Evolutionary conservation across 2,888 invertebrate genomes (phyloP).

Genomic region (Ophion obscuratus): DNA sequence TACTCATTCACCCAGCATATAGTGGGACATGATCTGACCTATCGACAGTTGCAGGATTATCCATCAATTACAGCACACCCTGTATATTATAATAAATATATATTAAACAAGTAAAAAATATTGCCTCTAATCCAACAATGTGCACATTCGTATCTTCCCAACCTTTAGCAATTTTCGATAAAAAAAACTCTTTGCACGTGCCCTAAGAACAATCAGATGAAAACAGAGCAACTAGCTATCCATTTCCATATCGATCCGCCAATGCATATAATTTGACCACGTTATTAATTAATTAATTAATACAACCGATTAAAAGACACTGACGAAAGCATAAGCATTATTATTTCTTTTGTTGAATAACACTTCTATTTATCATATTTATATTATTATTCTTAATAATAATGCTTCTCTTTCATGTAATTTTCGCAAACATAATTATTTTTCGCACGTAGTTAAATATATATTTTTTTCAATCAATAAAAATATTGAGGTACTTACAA

Average conservation of each 20-base stretch:
- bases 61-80: too few species aligned
- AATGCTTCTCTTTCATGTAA: background rate
- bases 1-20: background rate
- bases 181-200: too few species aligned
- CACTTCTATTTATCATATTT: background rate
- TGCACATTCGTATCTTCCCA: too few species aligned
- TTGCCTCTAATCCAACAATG: too few species aligned
- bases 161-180: too few species aligned
- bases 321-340: background rate
- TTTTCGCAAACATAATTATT: background rate
- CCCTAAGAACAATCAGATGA: background rate
- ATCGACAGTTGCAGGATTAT: too few species aligned
- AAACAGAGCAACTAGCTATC: background rate
- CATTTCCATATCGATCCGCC: background rate
- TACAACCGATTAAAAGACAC: background rate
- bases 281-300: background rate
- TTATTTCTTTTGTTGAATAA: background rate
- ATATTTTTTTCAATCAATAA: background rate
- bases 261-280: background rate
- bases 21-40: too few species aligned
- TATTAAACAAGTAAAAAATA: too few species aligned
- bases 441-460: too few species aligned
- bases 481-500: background rate
- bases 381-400: background rate
- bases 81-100: too few species aligned